A percentile compares a stretch with the other conserved stretches of the same genome.
These are phyloP conservation scores for Anomalospiza imberbis DNA, from an alignment of 2,797 vertebrate species.

Conservation along the genomic window DNA sequence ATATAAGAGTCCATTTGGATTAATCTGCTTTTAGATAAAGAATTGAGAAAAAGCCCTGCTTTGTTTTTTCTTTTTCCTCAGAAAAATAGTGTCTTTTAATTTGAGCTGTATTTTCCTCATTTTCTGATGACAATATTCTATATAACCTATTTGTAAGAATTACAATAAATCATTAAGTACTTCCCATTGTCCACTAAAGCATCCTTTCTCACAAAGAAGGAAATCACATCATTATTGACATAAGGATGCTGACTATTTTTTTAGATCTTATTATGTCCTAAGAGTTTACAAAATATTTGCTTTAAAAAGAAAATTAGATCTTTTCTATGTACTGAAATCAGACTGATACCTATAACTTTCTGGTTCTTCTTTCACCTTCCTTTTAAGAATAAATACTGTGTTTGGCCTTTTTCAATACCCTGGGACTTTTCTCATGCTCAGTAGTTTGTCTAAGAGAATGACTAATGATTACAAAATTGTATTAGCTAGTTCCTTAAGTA, in stretches of 20 bases:
- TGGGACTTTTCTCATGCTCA: background rate
- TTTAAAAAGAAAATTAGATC: background rate
- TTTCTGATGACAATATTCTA: background rate
- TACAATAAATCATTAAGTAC: background rate
- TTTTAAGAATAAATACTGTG: background rate
- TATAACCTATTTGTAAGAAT: background rate
- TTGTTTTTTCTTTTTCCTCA: background rate
- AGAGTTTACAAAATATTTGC: background rate
- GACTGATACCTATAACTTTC: background rate
- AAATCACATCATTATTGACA: background rate
- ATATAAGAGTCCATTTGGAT: background rate
- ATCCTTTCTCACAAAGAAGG: background rate
- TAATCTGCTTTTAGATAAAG: background rate
- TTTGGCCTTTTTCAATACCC: background rate
- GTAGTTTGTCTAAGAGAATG: background rate
- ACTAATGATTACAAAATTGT: background rate
- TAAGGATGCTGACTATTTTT: background rate
- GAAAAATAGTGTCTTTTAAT: background rate
- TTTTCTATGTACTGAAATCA: background rate
- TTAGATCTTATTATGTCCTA: background rate
- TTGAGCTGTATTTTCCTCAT: background rate
- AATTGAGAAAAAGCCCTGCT: accelerated
- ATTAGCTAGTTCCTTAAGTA: background rate
- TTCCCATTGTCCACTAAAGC: background rate
- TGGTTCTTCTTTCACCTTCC: background rate